Conservation (phyloP, 92 coral and sea anemone species). For the Umimayanthus kanabou region DNA sequence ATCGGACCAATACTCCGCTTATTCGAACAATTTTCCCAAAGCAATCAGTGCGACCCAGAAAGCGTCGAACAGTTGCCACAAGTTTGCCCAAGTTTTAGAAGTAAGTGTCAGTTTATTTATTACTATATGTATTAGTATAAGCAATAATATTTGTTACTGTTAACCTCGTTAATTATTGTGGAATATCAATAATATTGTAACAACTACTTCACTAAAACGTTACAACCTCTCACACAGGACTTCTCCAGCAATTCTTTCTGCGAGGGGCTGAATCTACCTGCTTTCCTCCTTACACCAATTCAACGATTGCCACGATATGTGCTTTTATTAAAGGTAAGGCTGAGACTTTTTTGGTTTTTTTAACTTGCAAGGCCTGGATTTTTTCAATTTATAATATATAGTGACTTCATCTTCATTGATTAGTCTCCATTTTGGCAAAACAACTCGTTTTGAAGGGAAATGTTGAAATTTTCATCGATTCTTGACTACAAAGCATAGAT, state of each 20-base stretch:
- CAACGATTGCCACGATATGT: conserved; percentile 65
- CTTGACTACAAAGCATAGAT: no score
- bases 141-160: no score
- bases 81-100: conserved; percentile 53
- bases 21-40: conserved; percentile 67
- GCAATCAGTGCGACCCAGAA: conserved; percentile 59
- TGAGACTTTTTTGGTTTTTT: no score
- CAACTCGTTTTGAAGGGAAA: no score
- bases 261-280: conserved; percentile 64
- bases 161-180: neutral
- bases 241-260: conserved; percentile 53
- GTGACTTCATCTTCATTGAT: neutral
- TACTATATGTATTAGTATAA: neutral
- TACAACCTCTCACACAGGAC: conserved; percentile 28
- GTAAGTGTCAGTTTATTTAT: conserved; percentile 23
- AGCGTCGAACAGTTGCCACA: conserved; percentile 35
- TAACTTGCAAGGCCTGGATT: no score
- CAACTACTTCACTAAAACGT: neutral
- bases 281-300: conserved; percentile 62
- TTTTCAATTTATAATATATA: no score
- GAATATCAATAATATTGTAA: neutral
- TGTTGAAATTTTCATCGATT: no score
- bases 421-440: neutral
- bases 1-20: conserved; percentile 50
- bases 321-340: conserved; percentile 52